Evolutionary conservation across 1,140 invertebrate genomes (phyloP).

Genomic region (Argopecten irradians): DNA sequence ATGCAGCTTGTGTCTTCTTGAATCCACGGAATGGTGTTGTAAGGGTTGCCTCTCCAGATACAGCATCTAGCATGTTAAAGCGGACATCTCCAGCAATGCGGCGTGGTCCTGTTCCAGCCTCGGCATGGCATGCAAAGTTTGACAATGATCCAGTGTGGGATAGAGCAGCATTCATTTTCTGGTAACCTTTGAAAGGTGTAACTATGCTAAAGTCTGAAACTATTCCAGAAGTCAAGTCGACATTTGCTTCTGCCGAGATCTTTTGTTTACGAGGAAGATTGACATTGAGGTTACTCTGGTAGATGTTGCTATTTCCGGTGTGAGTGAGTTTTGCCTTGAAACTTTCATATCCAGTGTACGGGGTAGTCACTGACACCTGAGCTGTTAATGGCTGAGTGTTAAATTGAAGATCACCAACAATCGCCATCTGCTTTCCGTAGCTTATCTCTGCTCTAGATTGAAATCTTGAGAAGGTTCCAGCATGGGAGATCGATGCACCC

Average conservation of each 20-base stretch:
- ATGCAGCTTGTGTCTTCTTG: not conserved
- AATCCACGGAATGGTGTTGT: no score
- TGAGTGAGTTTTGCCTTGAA: slow-evolving; percentile 43
- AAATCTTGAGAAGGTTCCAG: slow-evolving; percentile 7
- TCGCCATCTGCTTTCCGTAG: slow-evolving; percentile 57
- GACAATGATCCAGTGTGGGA: no score
- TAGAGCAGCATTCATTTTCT: slow-evolving; percentile 30
- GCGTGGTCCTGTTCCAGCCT: no score
- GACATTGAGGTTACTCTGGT: no score
- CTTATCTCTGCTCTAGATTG: slow-evolving; percentile 25
- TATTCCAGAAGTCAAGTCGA: no score
- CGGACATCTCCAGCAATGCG: not conserved
- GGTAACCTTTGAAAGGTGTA: slow-evolving; percentile 34
- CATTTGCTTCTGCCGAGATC: no score
- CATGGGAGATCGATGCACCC: not conserved
- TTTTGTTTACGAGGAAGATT: no score
- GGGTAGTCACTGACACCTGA: slow-evolving; percentile 53
- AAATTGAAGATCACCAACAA: slow-evolving; percentile 54
- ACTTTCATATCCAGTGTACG: slow-evolving; percentile 48
- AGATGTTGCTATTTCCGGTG: no score
- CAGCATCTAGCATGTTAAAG: not conserved
- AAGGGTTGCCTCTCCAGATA: no score
- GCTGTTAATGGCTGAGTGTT: slow-evolving; percentile 38
- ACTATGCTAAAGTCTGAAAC: not conserved
- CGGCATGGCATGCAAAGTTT: no score